Base-by-base conservation (phyloP, 2,797 vertebrate genomes). In the Myotis pilosus region DNA sequence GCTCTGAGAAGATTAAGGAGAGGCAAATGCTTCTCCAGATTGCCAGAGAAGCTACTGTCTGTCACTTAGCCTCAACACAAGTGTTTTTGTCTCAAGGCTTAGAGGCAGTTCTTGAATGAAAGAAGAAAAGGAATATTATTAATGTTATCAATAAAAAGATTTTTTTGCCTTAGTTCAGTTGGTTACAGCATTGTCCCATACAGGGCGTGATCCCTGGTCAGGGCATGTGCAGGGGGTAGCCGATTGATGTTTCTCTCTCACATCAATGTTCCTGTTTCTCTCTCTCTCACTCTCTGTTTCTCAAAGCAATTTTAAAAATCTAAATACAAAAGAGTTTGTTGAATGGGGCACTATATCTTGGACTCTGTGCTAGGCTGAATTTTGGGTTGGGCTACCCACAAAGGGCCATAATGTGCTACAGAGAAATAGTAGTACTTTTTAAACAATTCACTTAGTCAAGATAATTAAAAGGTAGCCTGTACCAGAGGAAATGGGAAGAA, bases 371-470 rank as follows among this genome's bases (percentile, higher is more conserved):
- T 51, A 83, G 44, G 44, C n/a, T 87, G 79, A 66, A 76, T 69
- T 71, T 41, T 71, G 17, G 36, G 11, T 49, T 28, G 28, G 16
- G n/a, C n/a, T 89, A 62, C 33, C 16, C 28, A 81, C 41, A 55
- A 9, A 74, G 23, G 30, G 11, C 60, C 47, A 76, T 76, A 53
- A 66, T 92, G 94, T 74, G 8, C 16, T 57, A 71, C 41, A 87
- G 0, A 81, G 74, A 94, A 92, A 90, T 20, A 83, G 33, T 75
- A 86, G 79, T 51, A 44, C 57, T 93, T 85, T 92, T 75, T n/a
- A 22, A 28, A 55, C 8, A 74, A 75, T 81, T 95, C n/a, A 64
- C 30, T 91, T 51, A 60, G 71, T 41, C 9, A 83, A 95, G 92
- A 91, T 83, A 91, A 80, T 64, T 71, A 47, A 89, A 86, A 91